Percentiles rank a stretch among this genome's conserved stretches.
Conservation (phyloP, 2,888 invertebrate species). For the Temnothorax unifasciatus region DNA sequence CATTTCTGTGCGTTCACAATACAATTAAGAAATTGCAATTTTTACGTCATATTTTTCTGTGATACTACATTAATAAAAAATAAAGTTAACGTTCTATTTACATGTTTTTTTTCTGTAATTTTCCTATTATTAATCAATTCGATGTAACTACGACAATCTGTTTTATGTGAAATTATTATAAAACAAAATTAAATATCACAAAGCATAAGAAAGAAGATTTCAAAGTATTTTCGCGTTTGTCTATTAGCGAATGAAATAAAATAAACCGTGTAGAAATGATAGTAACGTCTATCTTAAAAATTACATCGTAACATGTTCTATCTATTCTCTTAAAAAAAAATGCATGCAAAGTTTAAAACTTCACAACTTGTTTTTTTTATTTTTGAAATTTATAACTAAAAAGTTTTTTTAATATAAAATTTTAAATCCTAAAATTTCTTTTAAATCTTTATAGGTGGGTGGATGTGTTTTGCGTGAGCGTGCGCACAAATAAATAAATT, state of each 20-base stretch:
- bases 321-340: background rate
- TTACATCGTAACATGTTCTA: background rate
- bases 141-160: background rate
- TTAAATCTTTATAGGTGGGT: background rate
- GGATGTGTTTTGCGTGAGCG: background rate
- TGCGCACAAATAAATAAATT: background rate
- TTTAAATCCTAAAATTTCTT: background rate
- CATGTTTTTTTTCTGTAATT: background rate
- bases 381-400: background rate
- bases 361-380: background rate
- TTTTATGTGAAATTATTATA: background rate
- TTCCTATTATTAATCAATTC: background rate
- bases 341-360: background rate
- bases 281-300: background rate
- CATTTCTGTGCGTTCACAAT: background rate
- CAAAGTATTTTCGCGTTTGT: background rate
- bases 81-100: background rate
- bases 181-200: constrained; percentile 3
- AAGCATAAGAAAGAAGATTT: background rate
- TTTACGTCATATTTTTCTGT: background rate
- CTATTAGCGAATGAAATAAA: background rate
- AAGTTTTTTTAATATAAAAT: constrained; percentile 1
- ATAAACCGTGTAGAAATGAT: constrained; percentile 21
- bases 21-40: background rate
- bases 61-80: background rate